Conservation (phyloP, 2,797 vertebrate genomes). For the Leuciscus waleckii region DNA sequence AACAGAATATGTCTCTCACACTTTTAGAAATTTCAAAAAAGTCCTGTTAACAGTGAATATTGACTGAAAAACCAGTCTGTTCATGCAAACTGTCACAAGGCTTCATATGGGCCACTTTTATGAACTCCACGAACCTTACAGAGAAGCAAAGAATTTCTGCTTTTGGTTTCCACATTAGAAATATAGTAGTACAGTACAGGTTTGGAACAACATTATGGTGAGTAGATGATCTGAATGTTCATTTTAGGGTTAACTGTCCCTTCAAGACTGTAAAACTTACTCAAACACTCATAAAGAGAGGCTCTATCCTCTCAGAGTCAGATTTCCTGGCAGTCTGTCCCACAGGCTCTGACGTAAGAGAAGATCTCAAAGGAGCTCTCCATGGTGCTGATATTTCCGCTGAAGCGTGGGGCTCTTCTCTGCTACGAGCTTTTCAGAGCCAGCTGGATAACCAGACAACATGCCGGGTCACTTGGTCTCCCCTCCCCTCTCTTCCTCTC, state of each 20-base stretch:
- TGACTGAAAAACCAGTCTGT: background rate
- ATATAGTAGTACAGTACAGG: background rate
- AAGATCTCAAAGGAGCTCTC: constrained; percentile 39
- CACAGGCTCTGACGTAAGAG: constrained; percentile 27
- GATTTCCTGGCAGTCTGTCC: constrained; percentile 20
- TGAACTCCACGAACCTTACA: too few species aligned
- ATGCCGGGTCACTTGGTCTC: constrained; percentile 10
- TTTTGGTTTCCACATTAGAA: background rate
- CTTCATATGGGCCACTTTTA: background rate
- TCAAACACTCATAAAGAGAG: background rate
- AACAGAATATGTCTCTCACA: background rate
- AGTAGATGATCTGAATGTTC: background rate
- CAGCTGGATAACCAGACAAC: constrained; percentile 44
- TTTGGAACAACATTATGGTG: background rate
- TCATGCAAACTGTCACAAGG: background rate
- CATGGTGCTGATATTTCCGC: constrained; percentile 45
- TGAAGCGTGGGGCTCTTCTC: constrained; percentile 24
- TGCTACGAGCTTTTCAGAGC: constrained; percentile 28
- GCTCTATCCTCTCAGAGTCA: constrained; percentile 9
- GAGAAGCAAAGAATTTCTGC: background rate
- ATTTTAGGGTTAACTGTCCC: background rate
- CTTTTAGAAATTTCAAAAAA: background rate
- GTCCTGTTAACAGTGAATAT: background rate
- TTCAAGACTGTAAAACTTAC: constrained; percentile 1
- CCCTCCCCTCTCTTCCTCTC: background rate